Evolutionary conservation across 2,113 vertebrate species (phyloP), one percentile per base, ranked within the genome.

Genomic region (Calyptommatus sinebrachiatus): DNA sequence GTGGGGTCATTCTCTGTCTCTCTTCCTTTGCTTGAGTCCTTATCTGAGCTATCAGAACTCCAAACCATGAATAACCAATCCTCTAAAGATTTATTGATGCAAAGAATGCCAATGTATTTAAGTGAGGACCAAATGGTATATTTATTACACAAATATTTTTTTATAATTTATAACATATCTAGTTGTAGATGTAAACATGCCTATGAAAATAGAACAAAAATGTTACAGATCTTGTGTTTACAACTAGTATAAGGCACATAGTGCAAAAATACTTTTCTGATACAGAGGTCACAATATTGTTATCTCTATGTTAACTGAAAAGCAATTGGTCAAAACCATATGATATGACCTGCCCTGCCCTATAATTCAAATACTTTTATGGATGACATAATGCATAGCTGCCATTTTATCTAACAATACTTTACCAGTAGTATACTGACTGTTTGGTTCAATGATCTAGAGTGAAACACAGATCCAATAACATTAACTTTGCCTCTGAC

Each of bases 181-280:
- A 88, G 53, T 86, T 87, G 91, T 76, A 79, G 90, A 91, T 82
- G 67, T 91, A 92, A 92, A 92, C 71, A 87, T 87, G 90, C 90
- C 76, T 91, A 84, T 79, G 88, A 90, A 91, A 90, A 92, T 83
- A 57, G 53, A 57, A 57, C 53, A 57, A 57, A 14, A 88, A 78
- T 61, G 45, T 71, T 92, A 91, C 80, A 69, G 89, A 60, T 77
- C 84, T 90, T 88, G 89, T 85, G 83, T 87, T 91, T 90, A 88
- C 85, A 91, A 90, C 80, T 86, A 83, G 90, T 90, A 89, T 84
- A 91, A 92, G 94, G 95, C 96, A 98, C 96, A 97, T 93, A 96
- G 97, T 98, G 96, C 96, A 96, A 95, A 96, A 95, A 93, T 95
- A 95, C 89, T 92, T 95, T 96, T 97, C 95, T 97, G 96, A 98